phyloP scores from a whole-genome alignment of 2,888 invertebrate genomes.

The Cacoxenus indagator region DNA sequence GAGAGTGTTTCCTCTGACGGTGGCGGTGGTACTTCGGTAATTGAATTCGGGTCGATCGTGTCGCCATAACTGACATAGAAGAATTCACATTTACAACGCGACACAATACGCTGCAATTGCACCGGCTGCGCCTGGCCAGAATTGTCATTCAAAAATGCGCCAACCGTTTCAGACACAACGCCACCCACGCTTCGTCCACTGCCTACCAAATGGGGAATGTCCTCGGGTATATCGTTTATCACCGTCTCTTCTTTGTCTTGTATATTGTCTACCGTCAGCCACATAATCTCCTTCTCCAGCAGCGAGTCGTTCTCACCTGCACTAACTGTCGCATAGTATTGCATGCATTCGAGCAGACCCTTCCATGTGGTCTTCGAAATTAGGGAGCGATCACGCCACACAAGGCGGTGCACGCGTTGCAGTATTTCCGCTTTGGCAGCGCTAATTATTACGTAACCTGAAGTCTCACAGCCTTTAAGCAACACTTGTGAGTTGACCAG shows the following conservation, averaged over 20 bases:
- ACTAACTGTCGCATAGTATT: constrained; percentile 98
- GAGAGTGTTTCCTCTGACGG: constrained; percentile 79
- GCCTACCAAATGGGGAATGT: constrained; percentile 89
- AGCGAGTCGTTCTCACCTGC: constrained; percentile 81
- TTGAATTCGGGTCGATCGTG: constrained; percentile 72
- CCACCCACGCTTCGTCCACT: constrained; percentile 98
- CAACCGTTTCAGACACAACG: constrained; percentile 92
- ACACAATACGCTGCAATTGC: constrained; percentile 95
- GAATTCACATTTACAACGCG: constrained; percentile 97
- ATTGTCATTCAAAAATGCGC: constrained; percentile 80
- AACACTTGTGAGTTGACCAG: constrained; percentile 76
- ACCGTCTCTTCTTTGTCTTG: constrained; percentile 85
- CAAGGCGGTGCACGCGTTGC: constrained; percentile 89
- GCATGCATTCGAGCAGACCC: constrained; percentile 96
- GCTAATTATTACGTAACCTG: constrained; percentile 96
- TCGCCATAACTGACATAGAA: constrained; percentile 95
- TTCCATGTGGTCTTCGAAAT: constrained; percentile 97
- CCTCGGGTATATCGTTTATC: constrained; percentile 86
- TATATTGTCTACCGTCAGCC: constrained; percentile 95
- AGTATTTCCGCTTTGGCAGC: constrained; percentile 96
- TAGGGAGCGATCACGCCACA: constrained; percentile 87
- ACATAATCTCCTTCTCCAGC: constrained; percentile 90
- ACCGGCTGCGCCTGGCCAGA: constrained; percentile 74
- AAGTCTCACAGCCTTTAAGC: constrained; percentile 95
- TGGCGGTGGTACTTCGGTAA: constrained; percentile 79